These are phyloP conservation scores for Cataglyphis rosenhaueri DNA, from an alignment of 2,888 invertebrate species.

Conservation along the genomic window DNA sequence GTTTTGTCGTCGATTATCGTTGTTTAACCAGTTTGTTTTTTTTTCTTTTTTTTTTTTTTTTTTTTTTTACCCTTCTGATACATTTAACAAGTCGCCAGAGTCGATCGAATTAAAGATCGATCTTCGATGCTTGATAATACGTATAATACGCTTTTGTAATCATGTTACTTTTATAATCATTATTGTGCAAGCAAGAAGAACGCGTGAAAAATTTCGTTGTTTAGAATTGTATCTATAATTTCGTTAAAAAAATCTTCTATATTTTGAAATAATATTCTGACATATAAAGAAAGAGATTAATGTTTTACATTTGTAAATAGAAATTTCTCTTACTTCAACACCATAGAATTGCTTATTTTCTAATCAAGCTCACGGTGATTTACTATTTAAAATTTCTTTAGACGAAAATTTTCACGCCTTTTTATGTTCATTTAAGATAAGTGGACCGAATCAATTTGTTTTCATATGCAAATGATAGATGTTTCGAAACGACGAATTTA, in stretches of 20 bases:
- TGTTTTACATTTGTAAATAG: not conserved
- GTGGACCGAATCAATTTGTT: conserved; percentile 17
- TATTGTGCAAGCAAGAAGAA: conserved; percentile 16
- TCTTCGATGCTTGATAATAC: conserved; percentile 27
- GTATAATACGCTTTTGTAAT: conserved; percentile 24
- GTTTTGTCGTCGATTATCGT: conserved; percentile 25
- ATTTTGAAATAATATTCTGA: not conserved
- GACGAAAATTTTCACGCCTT: conserved; percentile 46
- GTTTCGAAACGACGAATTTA: not conserved
- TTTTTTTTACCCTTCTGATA: not conserved
- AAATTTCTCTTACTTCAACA: not conserved
- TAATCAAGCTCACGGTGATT: conserved; percentile 8
- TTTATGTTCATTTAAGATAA: conserved; percentile 17
- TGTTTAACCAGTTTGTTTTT: not conserved
- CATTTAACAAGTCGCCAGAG: conserved; percentile 29
- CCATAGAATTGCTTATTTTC: conserved; percentile 1
- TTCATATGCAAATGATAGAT: not conserved
- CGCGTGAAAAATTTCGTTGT: conserved; percentile 44
- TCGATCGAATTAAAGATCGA: not conserved
- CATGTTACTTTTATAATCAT: not conserved
- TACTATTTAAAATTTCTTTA: not conserved
- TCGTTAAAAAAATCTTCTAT: not conserved
- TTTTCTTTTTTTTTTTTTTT: not conserved
- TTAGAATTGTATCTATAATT: not conserved
- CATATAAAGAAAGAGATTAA: not conserved